These are phyloP conservation scores for Chouioia cunea DNA, from an alignment of 2,888 invertebrate genomes.

Conservation along the genomic window DNA sequence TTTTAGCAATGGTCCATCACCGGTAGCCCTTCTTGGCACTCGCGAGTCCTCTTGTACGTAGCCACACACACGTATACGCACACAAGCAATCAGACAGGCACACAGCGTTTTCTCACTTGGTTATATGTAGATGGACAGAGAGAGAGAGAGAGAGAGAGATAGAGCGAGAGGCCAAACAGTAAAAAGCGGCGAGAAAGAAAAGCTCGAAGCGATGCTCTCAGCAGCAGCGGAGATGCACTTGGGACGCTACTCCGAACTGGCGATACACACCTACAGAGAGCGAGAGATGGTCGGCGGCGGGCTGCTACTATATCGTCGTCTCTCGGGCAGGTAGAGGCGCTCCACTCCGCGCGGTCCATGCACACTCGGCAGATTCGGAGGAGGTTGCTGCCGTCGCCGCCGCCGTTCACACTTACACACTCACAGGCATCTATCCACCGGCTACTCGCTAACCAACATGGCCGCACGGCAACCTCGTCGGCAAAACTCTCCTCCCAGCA, in stretches of 20 bases:
- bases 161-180: too few relatives aligned
- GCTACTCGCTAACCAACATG: too few relatives aligned
- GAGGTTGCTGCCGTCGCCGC: slow-evolving; percentile 21
- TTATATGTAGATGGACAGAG: not conserved
- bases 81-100: too few relatives aligned
- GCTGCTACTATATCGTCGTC: not conserved
- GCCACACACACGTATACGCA: too few relatives aligned
- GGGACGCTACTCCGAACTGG: not conserved
- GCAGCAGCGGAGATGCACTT: not conserved
- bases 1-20: slow-evolving; percentile 57
- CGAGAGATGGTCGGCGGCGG: not conserved
- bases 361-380: slow-evolving; percentile 40
- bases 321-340: slow-evolving; percentile 16
- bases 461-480: too few relatives aligned
- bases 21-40: too few relatives aligned
- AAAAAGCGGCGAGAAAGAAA: too few relatives aligned
- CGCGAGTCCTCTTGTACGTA: too few relatives aligned
- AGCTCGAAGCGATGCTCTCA: not conserved
- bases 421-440: slow-evolving; percentile 47
- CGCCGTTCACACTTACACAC: slow-evolving; percentile 38
- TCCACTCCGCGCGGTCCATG: slow-evolving; percentile 36
- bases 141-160: slow-evolving; percentile 14
- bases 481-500: too few relatives aligned
- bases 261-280: slow-evolving; percentile 1
- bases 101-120: too few relatives aligned